phyloP scores from a whole-genome alignment of 2,113 vertebrate genomes.

The Eudorcas thomsonii region DNA sequence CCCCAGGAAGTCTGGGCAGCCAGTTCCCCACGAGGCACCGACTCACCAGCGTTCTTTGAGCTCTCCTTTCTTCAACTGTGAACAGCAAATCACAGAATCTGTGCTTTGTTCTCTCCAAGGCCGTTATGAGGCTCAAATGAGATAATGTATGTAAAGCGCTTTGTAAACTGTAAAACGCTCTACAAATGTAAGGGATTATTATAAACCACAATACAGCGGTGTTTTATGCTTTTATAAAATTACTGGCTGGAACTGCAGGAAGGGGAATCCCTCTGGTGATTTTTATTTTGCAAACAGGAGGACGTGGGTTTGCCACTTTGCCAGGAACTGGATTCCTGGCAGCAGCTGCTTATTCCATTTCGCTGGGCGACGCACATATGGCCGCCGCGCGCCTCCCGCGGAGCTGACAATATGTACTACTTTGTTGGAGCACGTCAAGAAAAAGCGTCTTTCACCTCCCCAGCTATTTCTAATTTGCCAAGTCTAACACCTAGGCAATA shows the following conservation, averaged over 20 bases:
- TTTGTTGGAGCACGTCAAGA: slow-evolving; percentile 72
- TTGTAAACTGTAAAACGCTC: slow-evolving; percentile 66
- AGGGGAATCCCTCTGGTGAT: slow-evolving; percentile 78
- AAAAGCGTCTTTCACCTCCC: slow-evolving; percentile 39
- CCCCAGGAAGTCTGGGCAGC: neutral
- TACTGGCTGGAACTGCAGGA: slow-evolving; percentile 57
- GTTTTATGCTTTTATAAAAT: slow-evolving; percentile 75
- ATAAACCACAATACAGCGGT: slow-evolving; percentile 62
- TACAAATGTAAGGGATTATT: slow-evolving; percentile 71
- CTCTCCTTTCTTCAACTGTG: slow-evolving; percentile 13
- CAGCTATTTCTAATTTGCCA: slow-evolving; percentile 70
- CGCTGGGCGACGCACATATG: slow-evolving; percentile 51
- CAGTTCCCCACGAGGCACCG: neutral
- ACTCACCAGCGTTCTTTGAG: neutral
- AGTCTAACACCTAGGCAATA: slow-evolving; percentile 72
- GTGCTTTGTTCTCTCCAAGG: slow-evolving; percentile 37
- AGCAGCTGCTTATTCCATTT: slow-evolving; percentile 81
- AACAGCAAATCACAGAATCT: slow-evolving; percentile 10
- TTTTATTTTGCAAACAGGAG: slow-evolving; percentile 76
- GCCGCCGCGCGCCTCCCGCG: slow-evolving; percentile 66
- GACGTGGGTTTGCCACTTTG: slow-evolving; percentile 64
- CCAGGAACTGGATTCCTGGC: slow-evolving; percentile 78
- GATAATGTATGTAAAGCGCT: slow-evolving; percentile 61
- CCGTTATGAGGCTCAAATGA: slow-evolving; percentile 55
- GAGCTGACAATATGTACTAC: slow-evolving; percentile 70